Evolutionary conservation across 2,113 vertebrate genomes (phyloP).

Genomic region (Atractosteus spatula): DNA sequence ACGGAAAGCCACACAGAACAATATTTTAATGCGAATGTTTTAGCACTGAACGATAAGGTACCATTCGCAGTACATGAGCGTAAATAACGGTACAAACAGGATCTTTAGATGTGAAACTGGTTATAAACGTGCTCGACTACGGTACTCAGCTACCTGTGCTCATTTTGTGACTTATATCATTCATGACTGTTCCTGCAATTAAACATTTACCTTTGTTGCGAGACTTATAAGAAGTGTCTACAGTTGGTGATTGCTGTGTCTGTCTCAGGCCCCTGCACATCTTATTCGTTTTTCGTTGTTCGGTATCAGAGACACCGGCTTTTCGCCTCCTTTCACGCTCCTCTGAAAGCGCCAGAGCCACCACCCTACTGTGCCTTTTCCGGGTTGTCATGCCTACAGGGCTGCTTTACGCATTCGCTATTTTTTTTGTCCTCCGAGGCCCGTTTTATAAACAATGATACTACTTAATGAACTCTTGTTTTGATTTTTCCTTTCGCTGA

Average conservation of each 20-base stretch:
- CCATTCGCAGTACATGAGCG: too few species aligned
- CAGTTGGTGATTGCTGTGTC: conserved; percentile 26
- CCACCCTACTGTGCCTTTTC: conserved; percentile 4
- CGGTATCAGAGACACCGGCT: conserved; percentile 18
- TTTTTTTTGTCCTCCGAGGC: too few species aligned
- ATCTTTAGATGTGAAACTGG: too few species aligned
- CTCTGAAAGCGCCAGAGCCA: background rate
- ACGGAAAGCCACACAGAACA: too few species aligned
- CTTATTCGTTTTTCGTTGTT: conserved; percentile 40
- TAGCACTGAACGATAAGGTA: too few species aligned
- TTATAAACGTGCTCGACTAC: too few species aligned
- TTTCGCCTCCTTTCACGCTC: conserved; percentile 34
- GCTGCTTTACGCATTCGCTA: background rate
- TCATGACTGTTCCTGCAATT: background rate
- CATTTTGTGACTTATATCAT: too few species aligned
- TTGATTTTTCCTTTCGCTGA: background rate
- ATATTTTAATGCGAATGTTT: too few species aligned
- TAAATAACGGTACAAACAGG: too few species aligned
- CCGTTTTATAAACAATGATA: background rate
- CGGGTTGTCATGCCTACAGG: conserved; percentile 35
- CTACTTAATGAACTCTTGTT: background rate
- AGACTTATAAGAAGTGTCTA: background rate
- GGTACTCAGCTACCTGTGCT: too few species aligned
- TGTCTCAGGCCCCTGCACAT: conserved; percentile 26
- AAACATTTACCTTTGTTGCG: conserved; percentile 42